Evolutionary conservation across 1,140 invertebrate species (phyloP).

Genomic region (Goniozus legneri): DNA sequence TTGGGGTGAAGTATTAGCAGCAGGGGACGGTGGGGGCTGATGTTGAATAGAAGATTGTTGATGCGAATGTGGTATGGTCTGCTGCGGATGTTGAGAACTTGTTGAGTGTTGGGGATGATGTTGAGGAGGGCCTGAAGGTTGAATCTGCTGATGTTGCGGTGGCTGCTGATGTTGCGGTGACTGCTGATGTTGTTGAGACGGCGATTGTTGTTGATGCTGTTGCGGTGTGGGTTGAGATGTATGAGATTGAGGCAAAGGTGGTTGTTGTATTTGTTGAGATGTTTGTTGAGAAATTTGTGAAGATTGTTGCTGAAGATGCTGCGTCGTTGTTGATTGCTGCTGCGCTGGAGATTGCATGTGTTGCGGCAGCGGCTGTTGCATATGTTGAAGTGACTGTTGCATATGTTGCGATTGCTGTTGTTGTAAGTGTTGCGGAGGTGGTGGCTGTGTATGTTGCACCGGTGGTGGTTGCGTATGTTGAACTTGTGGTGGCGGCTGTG

Average conservation of each 20-base stretch:
- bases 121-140: too few species aligned
- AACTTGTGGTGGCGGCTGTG: constrained; percentile 1
- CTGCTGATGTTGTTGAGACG: constrained; percentile 12
- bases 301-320: constrained; percentile 8
- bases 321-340: constrained; percentile 5
- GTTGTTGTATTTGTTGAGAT: constrained; percentile 13
- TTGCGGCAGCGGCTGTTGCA: constrained; percentile 15
- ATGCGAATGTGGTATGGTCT: constrained; percentile 16
- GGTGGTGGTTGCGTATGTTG: constrained; percentile 3
- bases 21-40: constrained; percentile 12
- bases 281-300: constrained; percentile 10
- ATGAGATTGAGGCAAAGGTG: constrained; percentile 10
- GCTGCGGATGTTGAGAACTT: constrained; percentile 20
- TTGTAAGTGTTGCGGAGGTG: constrained; percentile 20
- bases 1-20: constrained; percentile 11
- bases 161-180: constrained; percentile 8
- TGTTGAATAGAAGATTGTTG: constrained; percentile 14
- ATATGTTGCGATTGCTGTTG: constrained; percentile 13
- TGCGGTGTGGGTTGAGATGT: constrained; percentile 12
- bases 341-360: constrained; percentile 19
- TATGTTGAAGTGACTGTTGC: constrained; percentile 7
- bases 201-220: constrained; percentile 12
- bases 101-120: too few species aligned
- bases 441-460: constrained; percentile 13
- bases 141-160: too few species aligned